Base-by-base conservation (phyloP, 2,113 vertebrate species). In the Condylura cristata region DNA sequence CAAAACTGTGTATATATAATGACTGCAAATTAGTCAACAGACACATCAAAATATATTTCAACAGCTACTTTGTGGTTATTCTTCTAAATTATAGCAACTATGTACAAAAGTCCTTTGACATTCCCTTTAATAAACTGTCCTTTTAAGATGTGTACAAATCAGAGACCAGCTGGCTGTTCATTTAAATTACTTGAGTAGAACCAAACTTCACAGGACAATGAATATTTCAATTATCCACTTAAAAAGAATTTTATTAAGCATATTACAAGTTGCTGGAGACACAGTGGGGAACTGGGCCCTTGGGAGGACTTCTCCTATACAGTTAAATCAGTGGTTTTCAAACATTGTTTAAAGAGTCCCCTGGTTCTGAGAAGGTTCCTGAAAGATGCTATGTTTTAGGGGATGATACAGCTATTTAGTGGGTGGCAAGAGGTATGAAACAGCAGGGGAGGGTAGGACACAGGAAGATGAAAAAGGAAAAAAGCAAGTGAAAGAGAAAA, bases 61-160 rank as follows among this genome's bases (percentile, higher is more conserved):
- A 44, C 3, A 86, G 8, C 4, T 20, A 30, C 30, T 66, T 72
- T 46, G 32, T 81, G 30, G 7, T 81, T 66, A 78, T 37, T 71
- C 46, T 93, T 87, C 32, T 60, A 82, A 95, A 78, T 86, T 46
- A 74, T 1, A 87, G 37, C 37, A 83, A 89, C 32, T 60, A 74
- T 26, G 48, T 37, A 93, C 72, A 76, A 95, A 95, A 53, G 81
- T 17, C 41, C 46, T 93, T 34, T 37, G n/a, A 79, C 5, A 80
- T 91, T 41, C 92, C 90, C n/a, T 71, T 82, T 56, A 89, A 34
- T 60, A 65, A 65, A 76, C 9, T 91, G 66, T 18, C 37, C 74
- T 65, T 79, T 81, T 76, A 82, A 89, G 74, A 58, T n/a, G n/a
- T 63, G 48, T 83, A 70, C 34, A 74, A 72, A 87, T 37, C 41